Base-by-base conservation (phyloP, 2,113 vertebrate genomes). In the Anser brachyrhynchus region DNA sequence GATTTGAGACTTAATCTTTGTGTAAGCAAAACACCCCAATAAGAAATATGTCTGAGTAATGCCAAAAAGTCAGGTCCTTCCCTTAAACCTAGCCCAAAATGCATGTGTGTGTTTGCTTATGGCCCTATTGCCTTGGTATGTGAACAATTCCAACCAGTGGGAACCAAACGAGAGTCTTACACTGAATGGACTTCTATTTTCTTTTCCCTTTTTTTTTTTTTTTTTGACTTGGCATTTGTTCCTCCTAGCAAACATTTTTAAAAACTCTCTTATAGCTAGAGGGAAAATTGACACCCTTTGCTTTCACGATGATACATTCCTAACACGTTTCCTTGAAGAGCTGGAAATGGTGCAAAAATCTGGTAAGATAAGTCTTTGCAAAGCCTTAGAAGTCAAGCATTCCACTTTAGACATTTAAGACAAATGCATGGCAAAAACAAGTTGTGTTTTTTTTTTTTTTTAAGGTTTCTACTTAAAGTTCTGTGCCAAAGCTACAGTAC, bases 401-500 rank as follows among this genome's bases (percentile, higher is more conserved):
- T 97, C 95, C 86, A 72, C 93, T 92, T 95, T 95, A 96, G 95
- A 97, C 87, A 94, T 97, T 95, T 96, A 92, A 94, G 95, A 96
- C 96, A 96, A 96, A 97, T 89, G 91, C 93, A 97, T 90, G 84
- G 90, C 96, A 94, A 95, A 92, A 92, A 97, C 96, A 96, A 96
- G 76, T 83, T 96, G 75, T 28, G 12, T 58, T 81, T 22, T 58
- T 73, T 95, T 94, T 95, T 95, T 95, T 95, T 73, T 39, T 93
- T 89, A 97, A 97, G 97, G 95, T 97, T 98, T 98, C 97, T 96
- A 96, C 97, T 97, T 98, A 97, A 98, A 98, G 97, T 98, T 97
- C 96, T 95, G 96, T 98, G 97, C 98, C 98, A 98, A 97, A 96
- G 95, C 98, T 97, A 98, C 97, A 97, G 97, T 98, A 97, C 98